Evolutionary conservation across 2,113 vertebrate genomes (phyloP).

Genomic region (Erythrocercus mccallii): DNA sequence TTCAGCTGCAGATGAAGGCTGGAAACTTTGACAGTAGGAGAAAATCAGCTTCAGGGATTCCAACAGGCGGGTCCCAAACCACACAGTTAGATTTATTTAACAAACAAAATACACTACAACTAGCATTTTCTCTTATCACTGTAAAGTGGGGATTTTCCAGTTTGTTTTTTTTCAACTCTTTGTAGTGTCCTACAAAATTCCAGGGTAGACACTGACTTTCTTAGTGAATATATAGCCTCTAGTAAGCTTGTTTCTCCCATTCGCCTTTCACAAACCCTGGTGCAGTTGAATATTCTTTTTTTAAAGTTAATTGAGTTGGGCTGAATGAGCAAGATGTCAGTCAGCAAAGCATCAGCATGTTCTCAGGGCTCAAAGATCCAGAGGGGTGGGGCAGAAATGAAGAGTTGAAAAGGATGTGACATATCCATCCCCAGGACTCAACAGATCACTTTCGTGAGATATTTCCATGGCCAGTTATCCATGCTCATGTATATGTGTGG

Average conservation of each 20-base stretch:
- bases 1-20: constrained; percentile 10
- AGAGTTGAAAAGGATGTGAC: not conserved
- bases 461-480: not conserved
- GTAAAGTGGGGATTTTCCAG: not conserved
- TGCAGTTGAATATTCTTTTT: not conserved
- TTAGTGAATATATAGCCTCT: not conserved
- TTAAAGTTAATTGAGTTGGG: not conserved
- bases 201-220: not conserved
- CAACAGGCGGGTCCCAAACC: not conserved
- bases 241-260: not conserved
- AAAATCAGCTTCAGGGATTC: constrained; percentile 9
- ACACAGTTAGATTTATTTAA: not conserved
- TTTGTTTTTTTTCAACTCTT: not conserved
- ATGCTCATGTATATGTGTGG: not conserved
- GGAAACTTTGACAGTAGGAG: not conserved
- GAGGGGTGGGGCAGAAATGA: not conserved
- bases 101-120: not conserved
- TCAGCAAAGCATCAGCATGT: not conserved
- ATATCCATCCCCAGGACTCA: not conserved
- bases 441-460: not conserved
- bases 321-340: not conserved
- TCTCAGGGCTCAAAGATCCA: not conserved
- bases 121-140: not conserved
- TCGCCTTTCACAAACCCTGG: not conserved
- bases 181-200: not conserved